Percentiles rank a stretch among this genome's conserved stretches.
Conservation (phyloP, 2,113 vertebrate genomes). For the Alectura lathami region DNA sequence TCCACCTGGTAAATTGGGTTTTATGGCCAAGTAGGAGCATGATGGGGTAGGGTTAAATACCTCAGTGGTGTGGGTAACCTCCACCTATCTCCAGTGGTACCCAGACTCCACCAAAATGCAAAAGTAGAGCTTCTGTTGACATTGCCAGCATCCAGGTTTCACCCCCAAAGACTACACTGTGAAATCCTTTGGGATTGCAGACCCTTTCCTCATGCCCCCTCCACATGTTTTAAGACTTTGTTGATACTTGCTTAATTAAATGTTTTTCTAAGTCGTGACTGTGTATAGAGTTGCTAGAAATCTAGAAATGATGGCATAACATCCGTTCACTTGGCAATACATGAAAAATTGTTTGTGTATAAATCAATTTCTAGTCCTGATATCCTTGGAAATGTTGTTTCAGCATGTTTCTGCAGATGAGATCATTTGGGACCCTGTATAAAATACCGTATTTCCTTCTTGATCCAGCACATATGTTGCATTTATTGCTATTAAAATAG, state of each 20-base stretch:
- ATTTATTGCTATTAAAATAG: not conserved
- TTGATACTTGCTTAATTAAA: not conserved
- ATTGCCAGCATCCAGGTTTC: not conserved
- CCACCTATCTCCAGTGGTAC: not conserved
- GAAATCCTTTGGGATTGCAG: fast-evolving
- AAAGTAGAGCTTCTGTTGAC: not conserved
- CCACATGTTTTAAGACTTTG: not conserved
- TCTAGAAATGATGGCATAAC: not conserved
- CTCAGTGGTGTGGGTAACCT: not conserved
- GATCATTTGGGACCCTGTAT: not conserved
- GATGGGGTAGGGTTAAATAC: no score
- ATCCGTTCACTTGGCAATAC: not conserved
- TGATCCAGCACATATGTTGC: not conserved
- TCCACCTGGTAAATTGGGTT: not conserved
- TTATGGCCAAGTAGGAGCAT: fast-evolving
- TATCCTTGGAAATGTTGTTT: not conserved
- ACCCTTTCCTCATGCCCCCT: not conserved
- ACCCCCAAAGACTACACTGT: not conserved
- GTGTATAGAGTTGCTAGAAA: not conserved
- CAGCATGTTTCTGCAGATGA: not conserved
- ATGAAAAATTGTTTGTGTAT: not conserved
- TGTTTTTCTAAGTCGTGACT: not conserved
- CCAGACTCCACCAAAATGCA: not conserved
- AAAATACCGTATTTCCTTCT: not conserved
- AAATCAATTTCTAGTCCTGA: not conserved